phyloP scores from a whole-genome alignment of 2,113 vertebrate genomes.

The Cervus canadensis region DNA sequence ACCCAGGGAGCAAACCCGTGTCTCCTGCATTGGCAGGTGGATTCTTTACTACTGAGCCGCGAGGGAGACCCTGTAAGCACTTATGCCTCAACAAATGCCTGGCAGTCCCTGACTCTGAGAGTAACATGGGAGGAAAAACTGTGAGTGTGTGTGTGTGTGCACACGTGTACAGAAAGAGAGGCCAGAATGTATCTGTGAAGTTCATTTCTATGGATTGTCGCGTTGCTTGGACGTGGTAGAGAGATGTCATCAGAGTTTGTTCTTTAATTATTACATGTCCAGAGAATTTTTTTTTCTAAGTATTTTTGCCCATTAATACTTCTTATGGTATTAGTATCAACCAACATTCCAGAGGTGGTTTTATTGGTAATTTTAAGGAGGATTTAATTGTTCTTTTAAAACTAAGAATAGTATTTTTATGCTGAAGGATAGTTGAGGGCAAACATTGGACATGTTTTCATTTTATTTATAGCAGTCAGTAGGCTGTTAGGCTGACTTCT shows the following conservation, averaged over 20 bases:
- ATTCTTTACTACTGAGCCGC: not conserved
- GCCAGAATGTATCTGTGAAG: not conserved
- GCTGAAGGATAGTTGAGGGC: not conserved
- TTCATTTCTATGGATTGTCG: not conserved
- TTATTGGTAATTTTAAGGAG: not conserved
- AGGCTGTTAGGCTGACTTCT: not conserved
- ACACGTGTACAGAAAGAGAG: not conserved
- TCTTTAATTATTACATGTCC: not conserved
- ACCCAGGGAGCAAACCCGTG: not conserved
- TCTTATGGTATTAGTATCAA: not conserved
- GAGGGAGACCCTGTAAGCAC: not conserved
- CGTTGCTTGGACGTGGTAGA: not conserved
- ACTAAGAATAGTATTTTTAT: constrained; percentile 10
- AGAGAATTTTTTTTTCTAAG: not conserved
- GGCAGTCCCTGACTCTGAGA: not conserved
- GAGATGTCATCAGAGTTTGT: not conserved
- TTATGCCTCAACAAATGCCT: not conserved
- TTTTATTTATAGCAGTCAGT: not conserved
- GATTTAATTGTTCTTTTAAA: not conserved
- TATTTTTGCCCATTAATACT: not conserved
- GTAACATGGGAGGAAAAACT: too few species aligned
- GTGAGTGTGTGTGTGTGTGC: not conserved
- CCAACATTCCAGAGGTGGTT: not conserved
- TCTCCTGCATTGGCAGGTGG: not conserved
- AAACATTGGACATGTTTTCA: not conserved